phyloP scores from a whole-genome alignment of 2,113 vertebrate species.

The Arothron firmamentum region DNA sequence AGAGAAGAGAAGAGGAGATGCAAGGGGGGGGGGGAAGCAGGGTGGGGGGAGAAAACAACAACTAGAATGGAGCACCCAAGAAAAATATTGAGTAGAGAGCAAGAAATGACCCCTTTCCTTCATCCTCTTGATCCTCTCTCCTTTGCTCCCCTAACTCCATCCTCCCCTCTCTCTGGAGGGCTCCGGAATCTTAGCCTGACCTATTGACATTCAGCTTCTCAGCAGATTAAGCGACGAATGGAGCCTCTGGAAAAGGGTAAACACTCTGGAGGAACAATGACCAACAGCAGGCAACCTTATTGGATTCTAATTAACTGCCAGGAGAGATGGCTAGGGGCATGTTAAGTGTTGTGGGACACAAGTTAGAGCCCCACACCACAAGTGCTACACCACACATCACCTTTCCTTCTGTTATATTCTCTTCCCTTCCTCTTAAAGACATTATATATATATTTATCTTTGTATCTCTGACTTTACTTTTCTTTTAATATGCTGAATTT shows the following conservation, averaged over 20 bases:
- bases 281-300: slow-evolving; percentile 74
- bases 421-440: slow-evolving; percentile 4
- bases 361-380: slow-evolving; percentile 56
- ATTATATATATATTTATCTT: slow-evolving; percentile 12
- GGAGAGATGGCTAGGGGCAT: slow-evolving; percentile 65
- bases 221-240: slow-evolving; percentile 75
- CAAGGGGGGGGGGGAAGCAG: slow-evolving; percentile 15
- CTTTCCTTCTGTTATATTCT: background rate
- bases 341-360: slow-evolving; percentile 71
- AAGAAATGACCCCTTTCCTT: slow-evolving; percentile 55
- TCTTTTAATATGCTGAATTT: slow-evolving; percentile 36
- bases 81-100: slow-evolving; percentile 53
- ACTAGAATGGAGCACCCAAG: slow-evolving; percentile 30
- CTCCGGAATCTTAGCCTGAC: slow-evolving; percentile 68
- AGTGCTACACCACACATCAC: slow-evolving; percentile 44
- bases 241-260: slow-evolving; percentile 73
- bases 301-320: slow-evolving; percentile 80
- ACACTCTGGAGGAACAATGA: slow-evolving; percentile 74
- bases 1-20: slow-evolving; percentile 59
- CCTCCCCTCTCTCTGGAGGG: slow-evolving; percentile 34
- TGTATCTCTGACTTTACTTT: slow-evolving; percentile 21
- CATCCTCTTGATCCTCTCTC: slow-evolving; percentile 43
- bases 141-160: slow-evolving; percentile 26
- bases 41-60: slow-evolving; percentile 33
- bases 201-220: slow-evolving; percentile 75